Evolutionary conservation across 1,140 invertebrate species (phyloP).

Genomic region (Drosophila trapezifrons): DNA sequence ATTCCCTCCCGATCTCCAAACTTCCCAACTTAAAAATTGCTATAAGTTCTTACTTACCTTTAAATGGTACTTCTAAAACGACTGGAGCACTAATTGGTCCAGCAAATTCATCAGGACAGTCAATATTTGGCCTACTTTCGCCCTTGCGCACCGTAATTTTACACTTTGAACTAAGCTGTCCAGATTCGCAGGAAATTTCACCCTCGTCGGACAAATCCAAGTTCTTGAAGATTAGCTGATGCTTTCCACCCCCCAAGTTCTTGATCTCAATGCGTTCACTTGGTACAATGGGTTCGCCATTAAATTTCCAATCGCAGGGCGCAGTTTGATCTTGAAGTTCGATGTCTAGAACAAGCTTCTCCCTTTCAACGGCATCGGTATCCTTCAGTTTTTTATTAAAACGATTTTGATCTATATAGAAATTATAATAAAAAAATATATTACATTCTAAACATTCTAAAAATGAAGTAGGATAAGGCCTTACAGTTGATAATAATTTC

Average conservation of each 20-base stretch:
- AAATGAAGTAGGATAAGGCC: slow-evolving; percentile 4
- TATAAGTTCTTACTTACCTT: slow-evolving; percentile 87
- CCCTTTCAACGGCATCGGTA: slow-evolving; percentile 94
- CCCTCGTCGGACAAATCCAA: slow-evolving; percentile 92
- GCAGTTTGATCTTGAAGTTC: slow-evolving; percentile 98
- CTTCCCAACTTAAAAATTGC: not conserved
- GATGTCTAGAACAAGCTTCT: slow-evolving; percentile 94
- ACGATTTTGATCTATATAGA: slow-evolving; percentile 92
- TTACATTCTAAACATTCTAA: not conserved
- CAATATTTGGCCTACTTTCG: slow-evolving; percentile 91
- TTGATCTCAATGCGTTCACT: slow-evolving; percentile 94
- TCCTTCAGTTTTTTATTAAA: slow-evolving; percentile 99
- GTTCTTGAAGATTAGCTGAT: slow-evolving; percentile 94
- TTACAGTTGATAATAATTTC: slow-evolving; percentile 97
- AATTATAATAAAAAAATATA: slow-evolving; percentile 6
- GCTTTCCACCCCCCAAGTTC: slow-evolving; percentile 95
- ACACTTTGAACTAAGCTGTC: slow-evolving; percentile 91
- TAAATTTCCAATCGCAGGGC: slow-evolving; percentile 96
- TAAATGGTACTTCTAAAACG: slow-evolving; percentile 95
- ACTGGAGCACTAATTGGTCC: slow-evolving; percentile 92
- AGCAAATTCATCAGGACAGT: slow-evolving; percentile 92
- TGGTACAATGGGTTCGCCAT: slow-evolving; percentile 92
- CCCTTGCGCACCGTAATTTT: slow-evolving; percentile 93
- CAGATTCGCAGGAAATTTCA: slow-evolving; percentile 93
- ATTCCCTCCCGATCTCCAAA: too few species aligned